phyloP scores from a whole-genome alignment of 2,113 vertebrate species.

The Bambusicola thoracicus region DNA sequence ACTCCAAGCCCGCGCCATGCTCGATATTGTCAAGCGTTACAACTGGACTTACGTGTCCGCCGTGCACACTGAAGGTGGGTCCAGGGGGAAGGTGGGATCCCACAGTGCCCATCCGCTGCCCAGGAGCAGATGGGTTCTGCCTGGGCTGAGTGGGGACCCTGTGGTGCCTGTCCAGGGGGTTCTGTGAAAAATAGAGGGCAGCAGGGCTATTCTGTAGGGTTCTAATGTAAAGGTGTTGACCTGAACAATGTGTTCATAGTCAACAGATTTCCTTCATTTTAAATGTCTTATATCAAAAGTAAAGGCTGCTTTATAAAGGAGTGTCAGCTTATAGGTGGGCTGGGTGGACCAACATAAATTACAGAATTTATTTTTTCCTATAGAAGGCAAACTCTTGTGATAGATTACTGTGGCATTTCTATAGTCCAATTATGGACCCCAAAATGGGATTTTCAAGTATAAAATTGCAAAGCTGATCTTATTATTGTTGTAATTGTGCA shows the following conservation, averaged over 20 bases:
- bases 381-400: background rate
- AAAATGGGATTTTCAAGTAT: background rate
- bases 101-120: background rate
- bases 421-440: background rate
- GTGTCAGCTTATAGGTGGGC: background rate
- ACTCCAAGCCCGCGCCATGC: slow-evolving; percentile 94
- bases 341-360: background rate
- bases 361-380: background rate
- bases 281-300: background rate
- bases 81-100: background rate
- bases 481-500: background rate
- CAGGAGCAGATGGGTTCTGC: background rate
- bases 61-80: slow-evolving; percentile 97
- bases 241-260: background rate
- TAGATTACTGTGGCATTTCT: background rate
- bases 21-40: slow-evolving; percentile 97
- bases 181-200: background rate
- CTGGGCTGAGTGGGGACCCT: background rate
- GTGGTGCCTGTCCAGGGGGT: background rate
- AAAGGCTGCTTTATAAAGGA: background rate
- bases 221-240: background rate
- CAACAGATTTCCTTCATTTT: background rate
- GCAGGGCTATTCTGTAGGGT: background rate
- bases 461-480: background rate
- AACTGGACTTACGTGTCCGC: slow-evolving; percentile 99